phyloP scores from a whole-genome alignment of 2,888 invertebrate genomes.

The Drosophila paranaensis region DNA sequence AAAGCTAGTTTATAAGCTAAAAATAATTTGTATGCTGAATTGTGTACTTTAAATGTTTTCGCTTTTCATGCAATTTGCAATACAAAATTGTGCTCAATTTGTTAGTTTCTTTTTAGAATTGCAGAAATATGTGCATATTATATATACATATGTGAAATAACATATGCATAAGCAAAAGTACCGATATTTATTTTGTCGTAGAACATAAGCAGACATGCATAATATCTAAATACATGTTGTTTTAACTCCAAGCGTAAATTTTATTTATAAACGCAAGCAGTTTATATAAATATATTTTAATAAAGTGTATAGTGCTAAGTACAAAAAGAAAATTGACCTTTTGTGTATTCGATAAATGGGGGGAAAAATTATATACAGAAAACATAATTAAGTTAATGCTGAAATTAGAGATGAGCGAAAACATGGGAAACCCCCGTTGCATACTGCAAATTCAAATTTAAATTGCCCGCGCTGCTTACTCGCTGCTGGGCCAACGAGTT shows the following conservation, averaged over 20 bases:
- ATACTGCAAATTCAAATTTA: not conserved
- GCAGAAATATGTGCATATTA: slow-evolving; percentile 33
- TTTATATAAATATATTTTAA: slow-evolving; percentile 77
- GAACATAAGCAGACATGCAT: slow-evolving; percentile 44
- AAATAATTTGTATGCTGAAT: slow-evolving; percentile 47
- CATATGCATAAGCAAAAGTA: slow-evolving; percentile 28
- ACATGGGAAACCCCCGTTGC: no score
- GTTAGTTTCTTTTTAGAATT: slow-evolving; percentile 51
- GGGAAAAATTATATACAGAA: no score
- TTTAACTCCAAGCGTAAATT: slow-evolving; percentile 67
- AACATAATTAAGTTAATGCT: no score
- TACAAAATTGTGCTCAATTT: slow-evolving; percentile 70
- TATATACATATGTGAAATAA: slow-evolving; percentile 10
- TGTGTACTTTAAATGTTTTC: slow-evolving; percentile 60
- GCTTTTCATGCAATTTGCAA: slow-evolving; percentile 67
- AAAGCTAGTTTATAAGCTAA: slow-evolving; percentile 57
- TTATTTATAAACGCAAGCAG: slow-evolving; percentile 73
- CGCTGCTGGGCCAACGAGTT: slow-evolving; percentile 8
- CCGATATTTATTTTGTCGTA: slow-evolving; percentile 71
- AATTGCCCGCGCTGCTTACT: not conserved
- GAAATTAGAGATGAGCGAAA: no score
- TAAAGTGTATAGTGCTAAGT: slow-evolving; percentile 75
- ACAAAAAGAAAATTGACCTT: slow-evolving; percentile 2
- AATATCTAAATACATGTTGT: slow-evolving; percentile 50
- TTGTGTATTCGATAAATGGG: not conserved